phyloP scores from a whole-genome alignment of 2,113 vertebrate genomes.

The Salvator merianae region DNA sequence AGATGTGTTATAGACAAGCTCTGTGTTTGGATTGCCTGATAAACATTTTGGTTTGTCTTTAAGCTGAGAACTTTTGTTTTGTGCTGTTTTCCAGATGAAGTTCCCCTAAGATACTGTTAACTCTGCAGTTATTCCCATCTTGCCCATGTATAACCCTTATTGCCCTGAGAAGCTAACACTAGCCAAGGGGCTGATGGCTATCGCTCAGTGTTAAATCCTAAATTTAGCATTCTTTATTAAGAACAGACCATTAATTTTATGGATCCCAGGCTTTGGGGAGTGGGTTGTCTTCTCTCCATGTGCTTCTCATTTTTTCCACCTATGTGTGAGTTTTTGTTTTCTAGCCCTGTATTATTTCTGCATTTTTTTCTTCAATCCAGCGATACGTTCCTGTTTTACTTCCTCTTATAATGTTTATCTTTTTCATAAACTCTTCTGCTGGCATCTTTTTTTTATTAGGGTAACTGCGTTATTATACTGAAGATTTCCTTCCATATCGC shows the following conservation, averaged over 20 bases:
- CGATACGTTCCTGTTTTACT: fast-evolving
- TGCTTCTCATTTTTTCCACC: neutral
- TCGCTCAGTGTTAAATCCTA: neutral
- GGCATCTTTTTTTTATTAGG: fast-evolving
- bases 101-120: neutral
- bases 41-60: neutral
- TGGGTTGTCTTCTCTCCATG: neutral
- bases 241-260: neutral
- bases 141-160: neutral
- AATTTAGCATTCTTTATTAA: neutral
- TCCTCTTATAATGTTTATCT: neutral
- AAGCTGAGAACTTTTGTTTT: fast-evolving
- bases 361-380: neutral
- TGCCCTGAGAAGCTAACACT: neutral
- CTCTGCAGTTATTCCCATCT: neutral
- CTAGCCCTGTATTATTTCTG: fast-evolving
- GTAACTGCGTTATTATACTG: fast-evolving
- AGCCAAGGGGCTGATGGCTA: neutral
- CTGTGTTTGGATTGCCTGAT: neutral
- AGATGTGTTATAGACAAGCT: neutral
- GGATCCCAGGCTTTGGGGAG: fast-evolving
- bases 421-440: fast-evolving
- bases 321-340: neutral
- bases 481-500: neutral
- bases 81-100: neutral